phyloP scores from a whole-genome alignment of 2,797 vertebrate species.

The Chloroceryle inda region DNA sequence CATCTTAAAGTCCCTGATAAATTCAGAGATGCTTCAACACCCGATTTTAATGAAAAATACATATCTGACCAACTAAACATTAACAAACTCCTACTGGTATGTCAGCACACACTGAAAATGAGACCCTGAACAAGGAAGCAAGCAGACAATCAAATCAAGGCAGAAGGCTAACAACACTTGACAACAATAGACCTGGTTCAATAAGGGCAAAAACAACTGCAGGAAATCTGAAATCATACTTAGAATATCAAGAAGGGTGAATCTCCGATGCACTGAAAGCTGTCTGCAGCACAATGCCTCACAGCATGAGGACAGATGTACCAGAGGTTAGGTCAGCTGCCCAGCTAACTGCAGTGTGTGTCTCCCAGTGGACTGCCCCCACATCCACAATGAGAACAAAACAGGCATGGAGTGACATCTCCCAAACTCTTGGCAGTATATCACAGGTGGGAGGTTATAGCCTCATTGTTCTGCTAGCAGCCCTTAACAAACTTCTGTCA shows the following conservation, averaged over 20 bases:
- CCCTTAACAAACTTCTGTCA: neutral
- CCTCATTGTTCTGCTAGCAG: neutral
- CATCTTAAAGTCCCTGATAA: neutral
- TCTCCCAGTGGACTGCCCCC: neutral
- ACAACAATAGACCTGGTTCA: neutral
- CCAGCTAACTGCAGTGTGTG: rapidly evolving
- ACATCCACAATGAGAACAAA: neutral
- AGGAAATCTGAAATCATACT: neutral
- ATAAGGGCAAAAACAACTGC: neutral
- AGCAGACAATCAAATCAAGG: neutral
- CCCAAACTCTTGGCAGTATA: neutral
- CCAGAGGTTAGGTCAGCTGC: neutral
- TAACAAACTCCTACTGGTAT: neutral
- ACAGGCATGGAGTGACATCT: rapidly evolving
- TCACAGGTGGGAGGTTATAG: neutral
- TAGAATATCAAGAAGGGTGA: neutral
- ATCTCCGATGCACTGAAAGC: rapidly evolving
- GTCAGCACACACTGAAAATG: neutral
- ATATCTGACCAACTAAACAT: neutral
- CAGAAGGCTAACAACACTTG: neutral
- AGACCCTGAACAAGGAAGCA: neutral
- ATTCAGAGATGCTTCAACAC: neutral
- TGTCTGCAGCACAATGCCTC: neutral
- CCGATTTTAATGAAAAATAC: neutral
- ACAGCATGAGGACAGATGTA: rapidly evolving